Percentiles rank a stretch among this genome's conserved stretches.
These are phyloP conservation scores for Enteromius mattozi DNA, from an alignment of 2,797 vertebrate species.

Conservation along the genomic window DNA sequence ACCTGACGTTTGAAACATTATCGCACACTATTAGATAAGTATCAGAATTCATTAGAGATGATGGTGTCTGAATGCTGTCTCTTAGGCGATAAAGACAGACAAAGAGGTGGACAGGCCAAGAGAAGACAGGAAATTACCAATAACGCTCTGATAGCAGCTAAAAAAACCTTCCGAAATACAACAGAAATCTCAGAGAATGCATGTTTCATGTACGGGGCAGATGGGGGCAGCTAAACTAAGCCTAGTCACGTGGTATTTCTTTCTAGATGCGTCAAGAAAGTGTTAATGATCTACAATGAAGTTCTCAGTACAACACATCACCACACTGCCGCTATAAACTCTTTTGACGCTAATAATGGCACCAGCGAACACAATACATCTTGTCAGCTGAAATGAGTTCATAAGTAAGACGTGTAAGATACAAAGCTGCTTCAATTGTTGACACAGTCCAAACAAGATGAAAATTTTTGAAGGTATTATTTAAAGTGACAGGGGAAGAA, in stretches of 20 bases:
- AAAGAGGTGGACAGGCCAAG: constrained; percentile 30
- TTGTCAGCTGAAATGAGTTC: constrained; percentile 43
- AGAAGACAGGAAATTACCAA: constrained; percentile 50
- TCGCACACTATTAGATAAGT: constrained; percentile 75
- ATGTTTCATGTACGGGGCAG: neutral
- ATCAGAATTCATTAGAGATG: constrained; percentile 77
- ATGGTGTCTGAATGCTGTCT: constrained; percentile 56
- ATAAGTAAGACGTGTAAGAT: constrained; percentile 14
- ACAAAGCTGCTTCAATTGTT: constrained; percentile 37
- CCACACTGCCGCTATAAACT: neutral
- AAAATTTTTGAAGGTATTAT: constrained; percentile 25
- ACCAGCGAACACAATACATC: constrained; percentile 26
- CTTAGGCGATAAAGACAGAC: constrained; percentile 33
- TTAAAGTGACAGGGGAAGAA: constrained; percentile 42
- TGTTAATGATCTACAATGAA: constrained; percentile 24
- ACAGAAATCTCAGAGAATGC: constrained; percentile 31
- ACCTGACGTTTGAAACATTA: constrained; percentile 74
- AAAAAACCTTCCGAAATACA: constrained; percentile 1
- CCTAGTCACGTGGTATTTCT: neutral
- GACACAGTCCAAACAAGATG: constrained; percentile 24
- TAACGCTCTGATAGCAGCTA: constrained; percentile 14
- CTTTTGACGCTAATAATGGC: constrained; percentile 19
- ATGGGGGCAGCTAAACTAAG: neutral
- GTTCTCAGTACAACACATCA: constrained; percentile 46
- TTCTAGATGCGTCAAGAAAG: constrained; percentile 4